A percentile compares a stretch with the other conserved stretches of the same genome.
phyloP scores from a whole-genome alignment of 1,140 invertebrate species.

The Aphelinus atriplicis region DNA sequence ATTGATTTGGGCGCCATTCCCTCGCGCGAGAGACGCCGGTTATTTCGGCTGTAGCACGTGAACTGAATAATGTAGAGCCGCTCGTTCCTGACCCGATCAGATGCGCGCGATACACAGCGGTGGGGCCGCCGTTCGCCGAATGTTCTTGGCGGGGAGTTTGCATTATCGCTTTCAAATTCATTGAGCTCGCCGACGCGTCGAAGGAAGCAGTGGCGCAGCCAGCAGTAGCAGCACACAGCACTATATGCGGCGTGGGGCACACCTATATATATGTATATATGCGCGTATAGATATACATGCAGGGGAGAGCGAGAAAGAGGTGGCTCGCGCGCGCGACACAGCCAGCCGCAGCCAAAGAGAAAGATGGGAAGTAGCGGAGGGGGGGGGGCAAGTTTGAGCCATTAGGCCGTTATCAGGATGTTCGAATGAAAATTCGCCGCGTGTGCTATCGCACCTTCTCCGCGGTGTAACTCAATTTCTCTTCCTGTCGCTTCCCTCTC shows the following conservation, averaged over 20 bases:
- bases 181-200: conserved; percentile 52
- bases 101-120: conserved; percentile 34
- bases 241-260: too few relatives aligned
- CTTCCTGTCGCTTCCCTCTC: conserved; percentile 37
- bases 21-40: too few relatives aligned
- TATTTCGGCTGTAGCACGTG: not conserved
- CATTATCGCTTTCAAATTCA: conserved; percentile 64
- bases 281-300: not conserved
- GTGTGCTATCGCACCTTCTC: conserved; percentile 53
- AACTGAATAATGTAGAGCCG: too few relatives aligned
- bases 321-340: not conserved
- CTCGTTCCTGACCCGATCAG: conserved; percentile 46
- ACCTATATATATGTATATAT: too few relatives aligned
- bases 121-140: conserved; percentile 9
- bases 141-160: conserved; percentile 49
- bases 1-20: too few relatives aligned
- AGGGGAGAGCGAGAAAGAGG: not conserved
- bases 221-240: too few relatives aligned
- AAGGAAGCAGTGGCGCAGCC: too few relatives aligned
- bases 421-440: conserved; percentile 57
- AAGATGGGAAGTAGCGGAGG: not conserved
- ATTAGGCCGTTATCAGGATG: conserved; percentile 58
- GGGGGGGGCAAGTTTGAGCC: conserved; percentile 46
- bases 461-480: conserved; percentile 41
- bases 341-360: not conserved